Evolutionary conservation across 2,113 vertebrate genomes (phyloP), one percentile per base, ranked within the genome.

Genomic region (Leucopternis melanops): DNA sequence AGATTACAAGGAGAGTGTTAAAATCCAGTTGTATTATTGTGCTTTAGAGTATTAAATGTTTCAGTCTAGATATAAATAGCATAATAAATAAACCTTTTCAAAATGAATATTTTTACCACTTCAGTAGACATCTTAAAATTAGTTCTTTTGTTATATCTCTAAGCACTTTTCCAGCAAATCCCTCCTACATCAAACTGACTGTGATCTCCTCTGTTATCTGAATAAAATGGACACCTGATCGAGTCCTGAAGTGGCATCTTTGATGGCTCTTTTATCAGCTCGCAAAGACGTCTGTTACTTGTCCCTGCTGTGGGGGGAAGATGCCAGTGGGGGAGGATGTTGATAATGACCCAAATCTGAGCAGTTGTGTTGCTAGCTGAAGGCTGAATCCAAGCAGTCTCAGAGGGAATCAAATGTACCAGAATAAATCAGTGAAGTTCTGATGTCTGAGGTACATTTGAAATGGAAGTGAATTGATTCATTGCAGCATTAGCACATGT

Each of bases 241-340:
- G 1, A 86, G 86, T 54, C 32, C 27, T 38, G 10, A 89, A 61
- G 34, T 11, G 34, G 6, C 14, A 77, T 25, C 34, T 44, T 78
- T 90, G 66, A 91, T 77, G 49, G 6, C 32, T 94, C 29, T 63
- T 91, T 84, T 57, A 47, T 67, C 71, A 89, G 57, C 32, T 84
- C 2, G 0, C 44, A 70, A 57, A 82, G 31, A 57, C 0, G 1
- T 47, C 15, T 6, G 14, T 4, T 66, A 32, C 19, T 88, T 74
- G 13, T 36, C 40, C 45, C 29, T 71, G 55, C 49, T 78, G 29
- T 57, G 67, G 0, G 9, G 18, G 17, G 32, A 82, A 25, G 15
- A 50, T 59, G 32, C 13, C 54, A 26, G 66, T 44, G 49, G 5
- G 13, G 34, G 9, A 49, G 7, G 49, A 36, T 50, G 36, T 50